Evolutionary conservation across 2,888 invertebrate genomes (phyloP).

Genomic region (Dicyrtoma fusca): DNA sequence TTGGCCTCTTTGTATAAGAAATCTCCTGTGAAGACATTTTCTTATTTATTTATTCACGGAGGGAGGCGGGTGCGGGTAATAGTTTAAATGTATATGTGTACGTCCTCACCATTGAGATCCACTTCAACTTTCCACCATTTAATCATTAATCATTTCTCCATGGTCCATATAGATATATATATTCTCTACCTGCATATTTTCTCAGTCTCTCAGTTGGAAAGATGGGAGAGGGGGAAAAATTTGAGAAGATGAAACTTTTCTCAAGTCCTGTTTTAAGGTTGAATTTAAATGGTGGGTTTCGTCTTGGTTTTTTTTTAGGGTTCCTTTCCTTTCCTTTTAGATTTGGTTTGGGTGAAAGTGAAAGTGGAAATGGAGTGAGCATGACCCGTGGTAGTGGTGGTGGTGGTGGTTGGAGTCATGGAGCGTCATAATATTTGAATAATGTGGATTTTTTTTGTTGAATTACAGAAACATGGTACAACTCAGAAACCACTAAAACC

Average conservation of each 20-base stretch:
- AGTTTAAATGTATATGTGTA: not conserved
- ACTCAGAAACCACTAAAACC: slow-evolving; percentile 91
- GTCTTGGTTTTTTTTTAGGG: not conserved
- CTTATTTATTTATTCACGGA: not conserved
- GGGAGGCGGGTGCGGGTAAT: too few relatives aligned
- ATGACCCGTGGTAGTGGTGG: not conserved
- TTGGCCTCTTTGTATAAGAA: too few relatives aligned
- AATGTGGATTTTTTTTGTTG: slow-evolving; percentile 30
- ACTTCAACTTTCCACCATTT: not conserved
- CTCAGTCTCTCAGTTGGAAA: too few relatives aligned
- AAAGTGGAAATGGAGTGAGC: too few relatives aligned
- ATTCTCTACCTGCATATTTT: too few relatives aligned
- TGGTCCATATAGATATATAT: too few relatives aligned
- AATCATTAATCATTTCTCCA: slow-evolving; percentile 1
- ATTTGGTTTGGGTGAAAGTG: too few relatives aligned
- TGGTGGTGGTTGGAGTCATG: too few relatives aligned
- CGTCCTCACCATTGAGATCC: not conserved
- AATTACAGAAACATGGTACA: slow-evolving; percentile 88
- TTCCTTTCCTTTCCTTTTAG: slow-evolving; percentile 2
- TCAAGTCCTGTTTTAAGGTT: not conserved
- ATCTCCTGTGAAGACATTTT: not conserved
- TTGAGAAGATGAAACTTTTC: too few relatives aligned
- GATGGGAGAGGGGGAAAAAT: too few relatives aligned
- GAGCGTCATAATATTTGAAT: not conserved
- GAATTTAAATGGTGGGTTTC: not conserved